Conservation (phyloP, 64 coral and sea anemone genomes). For the Montipora efflorescens region DNA sequence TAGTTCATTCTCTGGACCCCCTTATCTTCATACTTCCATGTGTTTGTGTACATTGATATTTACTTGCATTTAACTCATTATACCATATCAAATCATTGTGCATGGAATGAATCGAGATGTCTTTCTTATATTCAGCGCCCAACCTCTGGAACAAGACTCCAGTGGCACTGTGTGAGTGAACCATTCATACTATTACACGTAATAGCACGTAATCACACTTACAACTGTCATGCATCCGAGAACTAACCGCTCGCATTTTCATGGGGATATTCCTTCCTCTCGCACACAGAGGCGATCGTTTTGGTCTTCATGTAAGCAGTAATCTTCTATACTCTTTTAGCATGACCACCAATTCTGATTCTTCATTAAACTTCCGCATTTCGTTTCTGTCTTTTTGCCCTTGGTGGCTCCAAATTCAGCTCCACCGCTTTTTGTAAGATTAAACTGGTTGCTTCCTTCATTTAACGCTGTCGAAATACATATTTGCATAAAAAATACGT, state of each 20-base stretch:
- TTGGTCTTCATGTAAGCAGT: neutral
- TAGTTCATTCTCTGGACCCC: neutral
- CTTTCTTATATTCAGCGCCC: conserved; percentile 45
- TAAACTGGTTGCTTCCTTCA: too few relatives aligned
- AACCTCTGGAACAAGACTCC: conserved; percentile 41
- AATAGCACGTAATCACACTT: conserved; percentile 23
- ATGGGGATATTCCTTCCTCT: neutral
- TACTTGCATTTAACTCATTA: neutral
- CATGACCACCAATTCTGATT: too few relatives aligned
- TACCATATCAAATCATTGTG: neutral
- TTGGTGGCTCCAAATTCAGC: too few relatives aligned
- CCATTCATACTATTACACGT: conserved; percentile 1
- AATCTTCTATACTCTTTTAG: too few relatives aligned
- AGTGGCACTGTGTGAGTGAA: conserved; percentile 47
- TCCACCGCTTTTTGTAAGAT: too few relatives aligned
- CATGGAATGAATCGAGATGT: conserved; percentile 11
- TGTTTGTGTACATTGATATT: neutral
- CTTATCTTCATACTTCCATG: neutral
- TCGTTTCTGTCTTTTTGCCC: too few relatives aligned
- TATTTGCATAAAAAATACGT: too few relatives aligned
- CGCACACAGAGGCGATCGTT: too few relatives aligned
- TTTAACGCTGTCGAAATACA: neutral
- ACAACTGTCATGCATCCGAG: neutral
- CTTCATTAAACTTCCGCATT: too few relatives aligned
- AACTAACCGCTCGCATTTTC: conserved; percentile 17